Percentiles rank a stretch among this genome's conserved stretches.
Conservation (phyloP, 30 jellyfish, hydroid and myxozoan species). For the Turritopsis dohrnii region DNA sequence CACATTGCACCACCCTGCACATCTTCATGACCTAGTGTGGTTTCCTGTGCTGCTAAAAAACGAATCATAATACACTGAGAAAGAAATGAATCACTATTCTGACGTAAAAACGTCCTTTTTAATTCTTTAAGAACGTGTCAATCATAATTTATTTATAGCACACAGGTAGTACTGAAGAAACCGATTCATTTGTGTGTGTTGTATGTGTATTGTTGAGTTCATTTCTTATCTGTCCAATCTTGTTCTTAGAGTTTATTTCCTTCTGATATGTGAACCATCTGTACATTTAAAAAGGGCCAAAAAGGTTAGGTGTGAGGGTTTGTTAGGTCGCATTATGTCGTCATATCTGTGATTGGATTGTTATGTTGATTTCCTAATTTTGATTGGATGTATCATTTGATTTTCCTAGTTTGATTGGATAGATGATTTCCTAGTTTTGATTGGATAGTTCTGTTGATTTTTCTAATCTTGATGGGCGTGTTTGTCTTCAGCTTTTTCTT, state of each 20-base stretch:
- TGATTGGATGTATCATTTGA: too few species aligned
- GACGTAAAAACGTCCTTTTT: neutral
- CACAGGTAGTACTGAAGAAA: neutral
- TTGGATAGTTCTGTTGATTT: too few species aligned
- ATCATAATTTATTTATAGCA: neutral
- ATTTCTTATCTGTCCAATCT: neutral
- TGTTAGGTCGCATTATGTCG: too few species aligned
- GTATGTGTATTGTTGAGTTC: neutral
- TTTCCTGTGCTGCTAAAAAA: neutral
- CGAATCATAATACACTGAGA: neutral
- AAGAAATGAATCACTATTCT: neutral
- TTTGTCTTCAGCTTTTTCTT: neutral
- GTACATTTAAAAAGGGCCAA: too few species aligned
- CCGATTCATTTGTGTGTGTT: too few species aligned
- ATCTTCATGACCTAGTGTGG: neutral
- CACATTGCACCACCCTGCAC: neutral
- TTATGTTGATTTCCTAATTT: too few species aligned
- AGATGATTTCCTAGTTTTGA: too few species aligned
- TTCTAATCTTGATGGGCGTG: neutral
- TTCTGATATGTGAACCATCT: too few species aligned
- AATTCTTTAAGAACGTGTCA: neutral
- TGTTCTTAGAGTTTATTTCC: too few species aligned
- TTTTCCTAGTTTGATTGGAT: too few species aligned
- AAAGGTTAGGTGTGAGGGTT: too few species aligned
- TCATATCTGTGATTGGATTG: too few species aligned